Evolutionary conservation across 2,113 vertebrate genomes (phyloP), one percentile per base, ranked within the genome.

Genomic region (Syngnathoides biaculeatus): DNA sequence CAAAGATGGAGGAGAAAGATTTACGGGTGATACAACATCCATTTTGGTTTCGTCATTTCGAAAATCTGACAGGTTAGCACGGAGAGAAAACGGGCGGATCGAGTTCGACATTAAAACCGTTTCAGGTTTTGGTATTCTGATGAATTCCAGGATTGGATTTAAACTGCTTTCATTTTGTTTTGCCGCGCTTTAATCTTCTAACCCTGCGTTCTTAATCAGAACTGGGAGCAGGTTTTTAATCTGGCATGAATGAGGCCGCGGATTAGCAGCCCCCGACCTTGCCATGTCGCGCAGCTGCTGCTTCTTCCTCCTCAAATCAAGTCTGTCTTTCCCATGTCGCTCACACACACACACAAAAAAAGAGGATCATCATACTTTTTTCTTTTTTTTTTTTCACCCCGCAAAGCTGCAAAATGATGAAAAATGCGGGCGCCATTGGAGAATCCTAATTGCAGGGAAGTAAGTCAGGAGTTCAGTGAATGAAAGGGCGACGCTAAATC

Each of bases 141-240:
- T 95, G 93, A 94, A 93, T 94, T 93, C 87, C 61, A 92, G 92
- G 94, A 95, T 93, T 94, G 92, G 83, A 87, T 75, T 92, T 90
- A 95, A 95, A 94, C 90, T 93, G 92, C 91, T 94, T 94, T 93
- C 93, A 95, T 96, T 95, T 95, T 91, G 88, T 90, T 93, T 27
- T 87, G 79, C 79, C 75, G 75, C 84, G 86, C 87, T 94, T 95
- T 94, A 95, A 96, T 95, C 94, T 93, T 91, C 89, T 92, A 92
- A 94, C 92, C 92, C 93, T 92, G 90, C 79, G 77, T 93, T 94
- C 92, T 95, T 95, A 94, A 95, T 96, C 93, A 94, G 80, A 94
- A 94, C 88, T 92, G 91, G 62, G 80, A 92, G 90, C 74, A 89
- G 90, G 92, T 92, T 92, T 93, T 90, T 95, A 96, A 96, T 95